These are phyloP conservation scores for Anoura caudifer DNA, from an alignment of 2,113 vertebrate genomes.

Conservation along the genomic window DNA sequence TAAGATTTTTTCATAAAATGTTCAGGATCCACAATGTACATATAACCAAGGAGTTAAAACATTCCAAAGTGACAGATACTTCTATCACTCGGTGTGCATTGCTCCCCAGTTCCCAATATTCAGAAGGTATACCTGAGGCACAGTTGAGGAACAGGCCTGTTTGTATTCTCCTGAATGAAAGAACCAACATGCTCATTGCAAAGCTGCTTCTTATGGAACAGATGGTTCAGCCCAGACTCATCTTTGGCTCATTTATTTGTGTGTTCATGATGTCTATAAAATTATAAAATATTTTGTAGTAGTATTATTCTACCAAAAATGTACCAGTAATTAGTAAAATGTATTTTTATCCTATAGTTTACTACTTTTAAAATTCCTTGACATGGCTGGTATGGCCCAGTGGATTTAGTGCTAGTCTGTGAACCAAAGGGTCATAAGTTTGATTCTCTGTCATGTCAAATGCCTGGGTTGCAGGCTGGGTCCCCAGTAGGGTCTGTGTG, in stretches of 20 bases:
- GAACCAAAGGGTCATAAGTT: too few relatives aligned
- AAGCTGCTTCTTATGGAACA: not conserved
- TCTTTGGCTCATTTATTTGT: not conserved
- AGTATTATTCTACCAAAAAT: not conserved
- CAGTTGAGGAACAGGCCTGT: not conserved
- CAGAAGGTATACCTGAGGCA: not conserved
- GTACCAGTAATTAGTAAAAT: not conserved
- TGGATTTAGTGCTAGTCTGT: too few relatives aligned
- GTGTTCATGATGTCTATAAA: not conserved
- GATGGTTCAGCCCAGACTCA: not conserved
- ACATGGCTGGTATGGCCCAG: too few relatives aligned
- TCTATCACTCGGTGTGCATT: not conserved
- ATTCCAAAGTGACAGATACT: not conserved
- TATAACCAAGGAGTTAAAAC: not conserved
- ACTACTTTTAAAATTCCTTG: not conserved
- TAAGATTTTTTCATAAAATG: not conserved
- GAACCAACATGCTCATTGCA: not conserved
- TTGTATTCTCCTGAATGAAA: not conserved
- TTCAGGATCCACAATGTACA: not conserved
- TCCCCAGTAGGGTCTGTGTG: too few relatives aligned
- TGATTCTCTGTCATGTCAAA: too few relatives aligned
- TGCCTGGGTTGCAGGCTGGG: too few relatives aligned
- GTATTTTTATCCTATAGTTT: not conserved
- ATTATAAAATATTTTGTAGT: not conserved
- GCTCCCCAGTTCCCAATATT: not conserved